Evolutionary conservation across 2,888 invertebrate species (phyloP).

Genomic region (Anaspis maculata): DNA sequence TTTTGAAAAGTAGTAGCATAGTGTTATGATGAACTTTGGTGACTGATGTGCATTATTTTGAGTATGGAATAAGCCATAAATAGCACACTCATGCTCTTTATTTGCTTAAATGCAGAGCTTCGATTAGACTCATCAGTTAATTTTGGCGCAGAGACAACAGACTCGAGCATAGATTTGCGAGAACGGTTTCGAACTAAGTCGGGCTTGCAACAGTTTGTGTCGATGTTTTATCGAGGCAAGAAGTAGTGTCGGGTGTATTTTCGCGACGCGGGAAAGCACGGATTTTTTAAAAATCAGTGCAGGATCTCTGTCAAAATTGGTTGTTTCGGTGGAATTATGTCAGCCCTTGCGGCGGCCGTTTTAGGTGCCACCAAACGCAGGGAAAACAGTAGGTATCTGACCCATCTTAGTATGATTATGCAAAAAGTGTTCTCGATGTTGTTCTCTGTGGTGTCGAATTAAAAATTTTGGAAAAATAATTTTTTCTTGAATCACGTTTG

Average conservation of each 20-base stretch:
- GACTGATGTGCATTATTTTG: no score
- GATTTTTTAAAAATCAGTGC: no score
- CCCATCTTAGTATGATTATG: no score
- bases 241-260: no score
- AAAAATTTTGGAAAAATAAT: background rate
- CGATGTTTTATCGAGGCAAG: no score
- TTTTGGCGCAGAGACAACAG: conserved; percentile 29
- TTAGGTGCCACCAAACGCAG: conserved; percentile 34
- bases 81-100: conserved; percentile 22
- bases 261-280: no score
- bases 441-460: background rate
- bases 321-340: conserved; percentile 37
- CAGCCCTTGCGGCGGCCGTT: conserved; percentile 36
- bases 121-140: conserved; percentile 30
- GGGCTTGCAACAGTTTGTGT: no score
- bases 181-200: conserved; percentile 6
- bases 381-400: conserved; percentile 31
- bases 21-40: no score
- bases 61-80: no score
- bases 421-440: no score
- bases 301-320: conserved; percentile 42
- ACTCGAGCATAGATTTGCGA: no score
- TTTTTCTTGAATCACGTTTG: background rate
- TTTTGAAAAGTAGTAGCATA: no score
- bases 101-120: conserved; percentile 23